Percentiles rank a stretch among this genome's conserved stretches.
phyloP scores from a whole-genome alignment of 37 sponge, comb jelly and placozoan genomes.

The Mnemiopsis leidyi region DNA sequence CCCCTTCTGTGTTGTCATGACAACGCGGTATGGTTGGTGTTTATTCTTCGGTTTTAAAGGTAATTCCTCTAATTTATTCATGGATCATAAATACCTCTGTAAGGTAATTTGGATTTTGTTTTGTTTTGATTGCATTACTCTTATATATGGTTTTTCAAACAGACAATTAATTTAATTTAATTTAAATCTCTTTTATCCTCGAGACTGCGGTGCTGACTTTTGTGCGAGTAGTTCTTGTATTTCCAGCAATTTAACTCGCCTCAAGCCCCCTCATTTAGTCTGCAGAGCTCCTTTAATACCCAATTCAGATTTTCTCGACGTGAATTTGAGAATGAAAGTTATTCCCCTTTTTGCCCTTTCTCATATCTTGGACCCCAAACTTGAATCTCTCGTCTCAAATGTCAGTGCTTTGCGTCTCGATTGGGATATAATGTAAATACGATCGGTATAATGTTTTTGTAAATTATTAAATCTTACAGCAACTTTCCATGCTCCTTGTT shows the following conservation, averaged over 20 bases:
- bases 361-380: background rate
- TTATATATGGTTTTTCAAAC: conserved; percentile 48
- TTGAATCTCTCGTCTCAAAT: background rate
- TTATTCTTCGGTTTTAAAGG: conserved; percentile 36
- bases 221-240: background rate
- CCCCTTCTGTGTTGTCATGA: background rate
- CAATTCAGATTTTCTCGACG: background rate
- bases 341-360: no score
- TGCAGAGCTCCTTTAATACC: background rate
- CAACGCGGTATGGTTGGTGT: background rate
- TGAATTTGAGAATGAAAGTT: background rate
- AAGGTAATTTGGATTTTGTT: conserved; percentile 36
- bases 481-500: background rate
- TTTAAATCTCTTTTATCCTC: conserved; percentile 41
- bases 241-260: background rate
- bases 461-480: conserved; percentile 37
- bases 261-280: background rate
- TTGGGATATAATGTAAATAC: conserved; percentile 29
- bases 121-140: conserved; percentile 49
- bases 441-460: background rate
- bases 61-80: conserved; percentile 48
- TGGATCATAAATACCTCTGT: conserved; percentile 6
- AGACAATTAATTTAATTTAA: conserved; percentile 47
- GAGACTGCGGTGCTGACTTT: background rate
- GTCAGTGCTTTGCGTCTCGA: background rate